Evolutionary conservation across 2,113 vertebrate species (phyloP).

Genomic region (Xiphophorus couchianus): DNA sequence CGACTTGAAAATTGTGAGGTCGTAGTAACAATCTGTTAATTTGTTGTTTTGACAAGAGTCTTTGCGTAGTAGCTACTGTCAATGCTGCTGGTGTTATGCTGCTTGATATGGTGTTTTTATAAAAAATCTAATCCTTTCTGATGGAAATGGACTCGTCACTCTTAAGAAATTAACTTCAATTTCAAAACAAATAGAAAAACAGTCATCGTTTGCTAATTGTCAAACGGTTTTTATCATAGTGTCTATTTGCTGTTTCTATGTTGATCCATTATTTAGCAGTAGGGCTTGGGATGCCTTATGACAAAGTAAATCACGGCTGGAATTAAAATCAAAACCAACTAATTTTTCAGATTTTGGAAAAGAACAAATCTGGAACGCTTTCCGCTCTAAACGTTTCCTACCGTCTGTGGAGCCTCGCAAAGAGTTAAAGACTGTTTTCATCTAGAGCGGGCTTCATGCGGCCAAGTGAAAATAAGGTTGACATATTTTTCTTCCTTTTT

Average conservation of each 20-base stretch:
- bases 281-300: neutral
- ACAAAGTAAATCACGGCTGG: neutral
- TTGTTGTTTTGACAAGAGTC: no score
- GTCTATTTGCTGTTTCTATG: no score
- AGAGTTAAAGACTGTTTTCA: constrained; percentile 58
- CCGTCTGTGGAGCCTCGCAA: constrained; percentile 15
- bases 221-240: neutral
- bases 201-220: no score
- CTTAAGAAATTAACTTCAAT: neutral
- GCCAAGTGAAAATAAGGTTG: constrained; percentile 71
- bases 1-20: no score
- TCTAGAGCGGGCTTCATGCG: constrained; percentile 49
- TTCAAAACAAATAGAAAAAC: neutral
- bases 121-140: no score
- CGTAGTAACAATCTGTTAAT: no score
- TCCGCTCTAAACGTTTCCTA: neutral
- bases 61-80: no score
- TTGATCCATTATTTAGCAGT: neutral
- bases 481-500: constrained; percentile 75
- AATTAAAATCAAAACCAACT: neutral
- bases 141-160: no score
- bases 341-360: neutral
- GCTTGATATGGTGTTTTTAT: no score
- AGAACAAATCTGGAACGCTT: neutral
- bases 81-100: no score